Percentiles rank a stretch among this genome's conserved stretches.
Conservation (phyloP, 2,113 vertebrate species). For the Astatotilapia flaviijosephi region DNA sequence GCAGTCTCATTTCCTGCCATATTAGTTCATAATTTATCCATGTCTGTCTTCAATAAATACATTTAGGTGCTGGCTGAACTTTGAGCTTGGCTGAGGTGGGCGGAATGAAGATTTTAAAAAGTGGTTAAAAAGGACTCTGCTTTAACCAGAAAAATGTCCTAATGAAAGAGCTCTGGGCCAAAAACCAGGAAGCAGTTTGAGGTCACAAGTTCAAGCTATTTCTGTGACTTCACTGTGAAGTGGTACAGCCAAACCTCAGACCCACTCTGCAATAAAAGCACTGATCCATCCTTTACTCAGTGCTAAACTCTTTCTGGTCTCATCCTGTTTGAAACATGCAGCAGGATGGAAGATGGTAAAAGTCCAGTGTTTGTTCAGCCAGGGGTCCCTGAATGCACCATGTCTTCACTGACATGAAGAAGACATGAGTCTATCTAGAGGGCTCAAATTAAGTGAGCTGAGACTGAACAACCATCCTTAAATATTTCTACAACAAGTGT, state of each 20-base stretch:
- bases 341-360: not conserved
- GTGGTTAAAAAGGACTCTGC: not conserved
- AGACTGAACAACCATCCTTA: not conserved
- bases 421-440: not conserved
- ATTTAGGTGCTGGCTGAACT: not conserved
- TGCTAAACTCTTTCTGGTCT: not conserved
- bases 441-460: not conserved
- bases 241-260: constrained; percentile 30
- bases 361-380: not conserved
- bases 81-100: not conserved
- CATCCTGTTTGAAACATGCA: not conserved
- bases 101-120: not conserved
- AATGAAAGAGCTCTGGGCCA: constrained; percentile 22
- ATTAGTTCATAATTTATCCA: not conserved
- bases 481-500: not conserved
- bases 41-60: not conserved
- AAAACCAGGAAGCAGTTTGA: not conserved
- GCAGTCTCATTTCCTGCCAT: not conserved
- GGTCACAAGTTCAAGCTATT: constrained; percentile 45
- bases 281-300: not conserved
- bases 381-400: not conserved
- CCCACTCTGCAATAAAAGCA: not conserved
- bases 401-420: not conserved
- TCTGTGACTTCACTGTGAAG: constrained; percentile 17
- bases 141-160: constrained; percentile 32